A percentile compares a stretch with the other conserved stretches of the same genome.
These are phyloP conservation scores for Chitala chitala DNA, from an alignment of 2,113 vertebrate species.

Conservation along the genomic window DNA sequence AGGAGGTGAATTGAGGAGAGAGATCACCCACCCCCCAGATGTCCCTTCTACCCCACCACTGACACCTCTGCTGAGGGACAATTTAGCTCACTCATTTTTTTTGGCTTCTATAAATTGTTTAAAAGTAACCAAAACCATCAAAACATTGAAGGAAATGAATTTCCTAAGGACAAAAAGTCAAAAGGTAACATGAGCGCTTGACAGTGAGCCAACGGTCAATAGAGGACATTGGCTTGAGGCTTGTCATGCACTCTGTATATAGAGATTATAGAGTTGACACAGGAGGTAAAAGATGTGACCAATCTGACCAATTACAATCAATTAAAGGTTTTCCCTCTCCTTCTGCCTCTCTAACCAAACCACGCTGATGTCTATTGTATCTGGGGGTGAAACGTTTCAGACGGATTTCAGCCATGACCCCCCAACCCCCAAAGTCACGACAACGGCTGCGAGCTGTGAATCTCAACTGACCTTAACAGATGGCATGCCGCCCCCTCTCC, in stretches of 20 bases:
- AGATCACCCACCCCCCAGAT: slow-evolving; percentile 23
- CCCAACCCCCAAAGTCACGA: slow-evolving; percentile 44
- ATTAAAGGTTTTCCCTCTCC: background rate
- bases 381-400: slow-evolving; percentile 14
- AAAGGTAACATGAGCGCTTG: too few species aligned
- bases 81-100: background rate
- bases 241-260: background rate
- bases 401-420: slow-evolving; percentile 41
- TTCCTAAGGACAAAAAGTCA: too few species aligned
- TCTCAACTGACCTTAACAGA: slow-evolving; percentile 58
- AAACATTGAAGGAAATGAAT: too few species aligned
- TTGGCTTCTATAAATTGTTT: too few species aligned
- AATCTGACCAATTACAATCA: background rate
- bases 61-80: background rate
- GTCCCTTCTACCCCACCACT: slow-evolving; percentile 10
- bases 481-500: slow-evolving; percentile 53
- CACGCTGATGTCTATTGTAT: slow-evolving; percentile 30
- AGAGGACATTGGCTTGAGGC: background rate
- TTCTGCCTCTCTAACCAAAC: slow-evolving; percentile 30
- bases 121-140: too few species aligned
- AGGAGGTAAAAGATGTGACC: background rate
- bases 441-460: slow-evolving; percentile 58
- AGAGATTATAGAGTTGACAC: background rate
- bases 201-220: too few species aligned
- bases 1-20: background rate